Conservation (phyloP, 2,888 invertebrate species). For the Tenthredo notha region DNA sequence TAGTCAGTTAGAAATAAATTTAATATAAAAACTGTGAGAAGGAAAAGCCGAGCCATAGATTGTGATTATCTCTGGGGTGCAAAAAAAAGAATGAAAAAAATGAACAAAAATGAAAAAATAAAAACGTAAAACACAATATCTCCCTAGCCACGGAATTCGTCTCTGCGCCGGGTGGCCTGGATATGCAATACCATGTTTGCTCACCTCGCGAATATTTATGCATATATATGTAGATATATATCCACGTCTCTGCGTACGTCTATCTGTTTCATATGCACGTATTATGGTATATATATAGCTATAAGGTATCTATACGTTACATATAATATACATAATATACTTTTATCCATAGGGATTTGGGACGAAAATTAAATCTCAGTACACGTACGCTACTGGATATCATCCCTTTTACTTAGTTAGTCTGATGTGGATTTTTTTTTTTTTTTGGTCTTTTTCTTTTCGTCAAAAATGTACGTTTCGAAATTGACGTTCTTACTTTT, state of each 20-base stretch:
- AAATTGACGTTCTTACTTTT: no score
- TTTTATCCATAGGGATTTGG: no score
- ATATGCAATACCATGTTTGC: conserved; percentile 54
- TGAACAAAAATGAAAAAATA: neutral
- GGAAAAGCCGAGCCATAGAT: conserved; percentile 57
- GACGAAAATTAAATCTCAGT: no score
- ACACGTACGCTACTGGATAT: no score
- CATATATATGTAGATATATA: neutral
- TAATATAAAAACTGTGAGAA: conserved; percentile 20
- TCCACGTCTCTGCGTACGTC: neutral
- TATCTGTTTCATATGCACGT: neutral
- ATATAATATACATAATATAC: no score
- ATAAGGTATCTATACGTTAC: neutral
- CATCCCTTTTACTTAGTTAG: no score
- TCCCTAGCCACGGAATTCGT: conserved; percentile 42
- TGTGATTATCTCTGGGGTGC: conserved; percentile 58
- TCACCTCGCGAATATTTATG: conserved; percentile 28
- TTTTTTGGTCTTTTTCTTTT: no score
- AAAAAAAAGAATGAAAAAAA: conserved; percentile 34
- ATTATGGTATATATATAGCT: neutral
- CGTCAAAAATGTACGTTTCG: no score
- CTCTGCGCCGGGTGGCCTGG: conserved; percentile 57
- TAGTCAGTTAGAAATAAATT: conserved; percentile 50
- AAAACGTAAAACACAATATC: conserved; percentile 59
- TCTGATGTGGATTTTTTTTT: no score